Evolutionary conservation across 2,888 invertebrate species (phyloP).

Genomic region (Clanis bilineata): DNA sequence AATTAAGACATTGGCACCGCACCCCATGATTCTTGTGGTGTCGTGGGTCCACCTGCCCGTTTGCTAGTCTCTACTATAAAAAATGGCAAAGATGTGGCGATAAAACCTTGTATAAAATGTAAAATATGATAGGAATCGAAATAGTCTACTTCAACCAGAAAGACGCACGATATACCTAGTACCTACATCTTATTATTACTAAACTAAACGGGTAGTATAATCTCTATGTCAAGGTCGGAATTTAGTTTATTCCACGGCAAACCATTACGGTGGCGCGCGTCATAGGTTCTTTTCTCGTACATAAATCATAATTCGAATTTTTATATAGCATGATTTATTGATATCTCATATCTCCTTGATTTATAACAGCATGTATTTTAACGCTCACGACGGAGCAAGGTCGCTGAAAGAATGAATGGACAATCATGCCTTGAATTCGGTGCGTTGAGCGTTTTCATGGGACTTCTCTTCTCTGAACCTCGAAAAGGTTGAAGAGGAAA

Average conservation of each 20-base stretch:
- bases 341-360: neutral
- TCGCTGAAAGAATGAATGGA: neutral
- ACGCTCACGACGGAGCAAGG: neutral
- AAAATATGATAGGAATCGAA: too few relatives aligned
- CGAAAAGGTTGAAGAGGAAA: too few relatives aligned
- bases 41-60: too few relatives aligned
- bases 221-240: neutral
- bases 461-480: too few relatives aligned
- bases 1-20: too few relatives aligned
- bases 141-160: neutral
- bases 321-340: neutral
- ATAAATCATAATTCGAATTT: neutral
- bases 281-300: slow-evolving; percentile 3
- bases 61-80: too few relatives aligned
- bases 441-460: too few relatives aligned
- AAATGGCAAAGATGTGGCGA: too few relatives aligned
- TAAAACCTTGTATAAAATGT: too few relatives aligned
- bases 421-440: neutral
- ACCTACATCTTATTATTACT: neutral
- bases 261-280: neutral
- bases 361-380: neutral
- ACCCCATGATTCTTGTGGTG: too few relatives aligned
- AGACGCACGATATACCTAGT: neutral
- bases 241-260: neutral
- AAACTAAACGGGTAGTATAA: neutral